Evolutionary conservation across 2,797 vertebrate genomes (phyloP).

Genomic region (Mastacembelus armatus): DNA sequence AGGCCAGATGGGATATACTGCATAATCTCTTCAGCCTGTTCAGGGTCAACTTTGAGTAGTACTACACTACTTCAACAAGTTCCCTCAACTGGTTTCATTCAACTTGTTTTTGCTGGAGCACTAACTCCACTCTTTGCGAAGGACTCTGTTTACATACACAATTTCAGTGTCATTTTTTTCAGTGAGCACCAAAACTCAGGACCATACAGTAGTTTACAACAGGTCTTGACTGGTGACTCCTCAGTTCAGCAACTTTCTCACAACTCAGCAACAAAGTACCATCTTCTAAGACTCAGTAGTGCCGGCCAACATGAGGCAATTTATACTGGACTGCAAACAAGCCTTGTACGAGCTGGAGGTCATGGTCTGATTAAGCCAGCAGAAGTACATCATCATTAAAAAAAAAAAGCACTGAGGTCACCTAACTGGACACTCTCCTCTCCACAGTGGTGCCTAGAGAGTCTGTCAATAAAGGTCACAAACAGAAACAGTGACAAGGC

Average conservation of each 20-base stretch:
- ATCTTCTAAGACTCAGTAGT: not conserved
- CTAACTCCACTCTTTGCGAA: not conserved
- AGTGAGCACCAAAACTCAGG: not conserved
- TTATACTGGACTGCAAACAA: not conserved
- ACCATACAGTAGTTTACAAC: too few species aligned
- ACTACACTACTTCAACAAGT: not conserved
- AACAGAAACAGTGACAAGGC: not conserved
- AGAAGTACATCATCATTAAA: slow-evolving; percentile 6
- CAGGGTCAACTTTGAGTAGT: not conserved
- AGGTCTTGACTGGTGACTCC: not conserved
- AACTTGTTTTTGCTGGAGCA: not conserved
- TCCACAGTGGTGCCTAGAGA: not conserved
- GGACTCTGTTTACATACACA: not conserved
- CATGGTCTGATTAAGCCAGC: not conserved
- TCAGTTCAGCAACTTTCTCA: not conserved
- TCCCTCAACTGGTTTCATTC: not conserved
- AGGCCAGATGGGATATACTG: not conserved
- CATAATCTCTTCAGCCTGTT: not conserved
- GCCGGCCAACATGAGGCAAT: not conserved
- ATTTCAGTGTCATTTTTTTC: not conserved
- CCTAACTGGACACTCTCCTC: not conserved
- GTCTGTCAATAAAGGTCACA: not conserved
- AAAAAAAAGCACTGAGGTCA: not conserved
- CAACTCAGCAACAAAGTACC: not conserved
- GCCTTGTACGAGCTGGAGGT: not conserved